Conservation (phyloP, 2,113 vertebrate species). For the Pterocles burchelli region DNA sequence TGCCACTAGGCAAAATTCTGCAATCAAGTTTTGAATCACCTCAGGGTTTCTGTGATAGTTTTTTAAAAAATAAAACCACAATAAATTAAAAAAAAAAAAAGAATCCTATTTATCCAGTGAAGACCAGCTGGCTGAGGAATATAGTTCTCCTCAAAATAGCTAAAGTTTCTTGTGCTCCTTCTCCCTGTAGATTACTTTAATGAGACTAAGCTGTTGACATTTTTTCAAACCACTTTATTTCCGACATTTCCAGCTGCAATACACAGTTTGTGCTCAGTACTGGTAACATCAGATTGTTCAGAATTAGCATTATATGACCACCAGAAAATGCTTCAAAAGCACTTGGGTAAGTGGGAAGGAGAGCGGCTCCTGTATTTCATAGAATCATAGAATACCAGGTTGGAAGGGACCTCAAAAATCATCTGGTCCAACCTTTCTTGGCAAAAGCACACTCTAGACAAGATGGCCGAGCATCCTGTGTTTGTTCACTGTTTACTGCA, state of each 20-base stretch:
- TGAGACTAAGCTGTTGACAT: neutral
- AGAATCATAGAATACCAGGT: neutral
- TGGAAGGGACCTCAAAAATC: neutral
- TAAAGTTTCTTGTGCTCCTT: neutral
- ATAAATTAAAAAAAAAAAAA: neutral
- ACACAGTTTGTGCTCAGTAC: neutral
- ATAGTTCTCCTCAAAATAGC: neutral
- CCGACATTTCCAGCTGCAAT: neutral
- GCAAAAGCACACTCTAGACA: neutral
- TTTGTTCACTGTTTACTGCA: neutral
- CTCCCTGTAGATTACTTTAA: neutral
- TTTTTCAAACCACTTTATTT: slow-evolving; percentile 9
- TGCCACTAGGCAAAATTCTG: neutral
- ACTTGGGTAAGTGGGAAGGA: neutral
- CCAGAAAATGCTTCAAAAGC: neutral
- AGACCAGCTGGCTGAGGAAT: neutral
- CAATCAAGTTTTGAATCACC: neutral
- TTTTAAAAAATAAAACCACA: neutral
- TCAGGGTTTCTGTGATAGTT: neutral
- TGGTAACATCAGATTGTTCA: neutral
- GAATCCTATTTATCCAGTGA: neutral
- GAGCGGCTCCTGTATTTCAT: neutral
- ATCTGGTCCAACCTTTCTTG: neutral
- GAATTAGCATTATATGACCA: neutral
- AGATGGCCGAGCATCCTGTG: neutral